A percentile compares a stretch with the other conserved stretches of the same genome.
These are phyloP conservation scores for Ptychodera flava DNA, from an alignment of 35 echinoderm and acorn worm genomes.

Conservation along the genomic window DNA sequence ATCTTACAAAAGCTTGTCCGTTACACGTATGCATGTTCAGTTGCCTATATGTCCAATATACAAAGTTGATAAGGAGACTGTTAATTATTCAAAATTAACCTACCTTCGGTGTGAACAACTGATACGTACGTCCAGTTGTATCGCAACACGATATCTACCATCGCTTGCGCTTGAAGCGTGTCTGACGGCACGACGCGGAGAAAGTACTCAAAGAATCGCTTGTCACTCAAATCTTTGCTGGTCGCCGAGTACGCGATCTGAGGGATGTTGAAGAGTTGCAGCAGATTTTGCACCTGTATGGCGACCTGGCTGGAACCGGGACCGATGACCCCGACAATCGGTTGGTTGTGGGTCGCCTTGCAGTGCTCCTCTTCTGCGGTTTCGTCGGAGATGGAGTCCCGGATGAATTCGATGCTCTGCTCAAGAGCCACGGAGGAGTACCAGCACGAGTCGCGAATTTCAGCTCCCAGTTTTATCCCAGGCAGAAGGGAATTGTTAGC, in stretches of 20 bases:
- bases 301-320: conserved; percentile 88
- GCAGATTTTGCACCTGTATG: conserved; percentile 92
- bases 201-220: conserved; percentile 88
- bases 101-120: conserved; percentile 86
- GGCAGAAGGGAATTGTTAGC: conserved; percentile 42
- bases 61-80: too few species aligned
- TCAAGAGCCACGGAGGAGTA: conserved; percentile 89
- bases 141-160: conserved; percentile 81
- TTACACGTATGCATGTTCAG: too few species aligned
- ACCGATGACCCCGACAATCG: conserved; percentile 81
- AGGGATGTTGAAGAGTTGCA: conserved; percentile 96
- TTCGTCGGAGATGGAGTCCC: conserved; percentile 47
- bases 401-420: conserved; percentile 85
- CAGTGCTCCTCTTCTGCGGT: neutral
- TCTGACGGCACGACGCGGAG: conserved; percentile 86
- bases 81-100: too few species aligned
- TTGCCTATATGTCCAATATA: too few species aligned
- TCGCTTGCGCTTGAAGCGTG: conserved; percentile 86
- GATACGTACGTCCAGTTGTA: conserved; percentile 97
- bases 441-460: conserved; percentile 97
- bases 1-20: too few species aligned
- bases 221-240: conserved; percentile 91
- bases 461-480: conserved; percentile 56
- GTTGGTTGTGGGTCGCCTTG: conserved; percentile 2
- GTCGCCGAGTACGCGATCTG: conserved; percentile 97